Base-by-base conservation (phyloP, 1,140 invertebrate species). In the Pogonomyrmex barbatus region DNA sequence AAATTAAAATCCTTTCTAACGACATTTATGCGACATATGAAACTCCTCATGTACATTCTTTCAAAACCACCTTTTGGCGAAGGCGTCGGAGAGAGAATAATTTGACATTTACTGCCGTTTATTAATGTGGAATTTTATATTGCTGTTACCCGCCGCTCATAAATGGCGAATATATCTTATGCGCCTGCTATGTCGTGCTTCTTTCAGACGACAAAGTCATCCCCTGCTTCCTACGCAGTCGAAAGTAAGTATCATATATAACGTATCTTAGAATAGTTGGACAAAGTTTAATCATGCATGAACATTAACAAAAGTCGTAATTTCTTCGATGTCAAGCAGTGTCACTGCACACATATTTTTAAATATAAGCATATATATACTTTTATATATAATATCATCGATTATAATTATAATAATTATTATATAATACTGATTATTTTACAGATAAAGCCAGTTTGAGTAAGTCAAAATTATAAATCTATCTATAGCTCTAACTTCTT, bases 121-220 rank as follows among this genome's bases (percentile, higher is more conserved):
- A 70, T 81, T 81, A 81, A 70, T 81, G 24, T 52, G 24, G 24
- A 70, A 45, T 47, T 54, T 33, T 70, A 70, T 45, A 70, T 45
- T 81, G 63, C 39, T 81, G 78, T 30, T 17, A 8, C n/a, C 39
- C 47, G 9, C 5, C 24, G 50, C 24, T 70, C 52, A 68, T 81
- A 56, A 81, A 81, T 12, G 24, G 5, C 10, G 12, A 17, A 6
- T 47, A 56, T 47, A n/a, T 77, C 24, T 52, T 62, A 39, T 56
- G 36, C n/a, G 14, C 36, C 12, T 68, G 47, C n/a, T 45, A 79
- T 79, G 36, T 42, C n/a, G 30, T 54, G 36, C 62, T 70, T 67
- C 47, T 67, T 68, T 50, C 58, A 50, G 24, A 24, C 8, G 36
- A 68, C 33, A 78, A 52, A 33, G 62, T 79, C 76, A 6, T 42